Evolutionary conservation across 2,113 vertebrate genomes (phyloP), one percentile per base, ranked within the genome.

Genomic region (Sigmodon hispidus): DNA sequence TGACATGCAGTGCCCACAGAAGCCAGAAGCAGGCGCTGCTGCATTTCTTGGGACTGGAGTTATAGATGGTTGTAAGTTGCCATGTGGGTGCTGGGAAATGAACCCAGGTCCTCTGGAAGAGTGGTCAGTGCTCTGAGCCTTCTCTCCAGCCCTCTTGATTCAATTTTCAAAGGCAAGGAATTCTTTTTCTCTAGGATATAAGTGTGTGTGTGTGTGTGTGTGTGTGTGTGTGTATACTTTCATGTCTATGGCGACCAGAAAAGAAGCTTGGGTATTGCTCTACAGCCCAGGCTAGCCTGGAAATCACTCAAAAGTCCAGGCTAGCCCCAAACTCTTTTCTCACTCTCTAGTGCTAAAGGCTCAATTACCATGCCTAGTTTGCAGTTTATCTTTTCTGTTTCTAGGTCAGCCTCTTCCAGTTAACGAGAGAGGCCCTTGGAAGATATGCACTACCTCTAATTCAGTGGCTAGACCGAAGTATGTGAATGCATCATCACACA

Each of bases 401-500:
- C 6, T 2, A 2, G 13, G 48, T 21, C 0, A 1, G 22, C 5
- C 12, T 77, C 73, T 69, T 24, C 61, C 55, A 48, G 45, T 1
- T 34, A 24, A 9, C 5, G 17, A 63, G n/a, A 8, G 55, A 59
- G 36, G 36, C 70, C 40, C 24, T 52, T 8, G 26, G 45, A 40
- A 75, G 69, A 34, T 31, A 17, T 11, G 5, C 11, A 3, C 26
- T 9, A 48, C 13, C 2, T n/a, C 84, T 24, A 21, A 50, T 67
- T 31, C 57, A 10, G 22, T 34, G n/a, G 6, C 80, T 24, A 34
- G 22, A 19, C 7, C 7, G 7, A 9, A 6, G 29, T 9, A 21
- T 2, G 9, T 22, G 13, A 7, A 16, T 19, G 40, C 12, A 10
- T 0, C 36, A 52, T 3, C 36, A 52, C 1, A 17, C 7, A 9